Conservation (phyloP, 2,113 vertebrate species). For the Sinocyclocheilus rhinocerous region DNA sequence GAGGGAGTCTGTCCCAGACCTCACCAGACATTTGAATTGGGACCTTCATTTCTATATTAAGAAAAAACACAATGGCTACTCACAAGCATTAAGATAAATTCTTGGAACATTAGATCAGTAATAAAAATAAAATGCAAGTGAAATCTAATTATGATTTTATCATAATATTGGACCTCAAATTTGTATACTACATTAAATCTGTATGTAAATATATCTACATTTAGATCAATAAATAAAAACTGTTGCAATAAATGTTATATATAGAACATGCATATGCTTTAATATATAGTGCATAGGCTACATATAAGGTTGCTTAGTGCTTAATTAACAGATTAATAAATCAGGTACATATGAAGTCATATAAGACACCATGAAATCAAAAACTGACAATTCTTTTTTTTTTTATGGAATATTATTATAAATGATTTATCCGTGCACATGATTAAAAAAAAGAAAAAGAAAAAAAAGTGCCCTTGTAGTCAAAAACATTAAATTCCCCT, state of each 20-base stretch:
- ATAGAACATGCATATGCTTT: background rate
- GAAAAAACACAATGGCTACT: conserved; percentile 29
- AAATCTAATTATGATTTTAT: background rate
- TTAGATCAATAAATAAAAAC: background rate
- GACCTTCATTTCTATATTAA: conserved; percentile 53
- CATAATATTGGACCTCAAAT: background rate
- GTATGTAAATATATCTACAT: background rate
- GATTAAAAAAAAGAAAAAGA: background rate
- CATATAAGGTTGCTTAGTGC: background rate
- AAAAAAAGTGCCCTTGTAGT: background rate
- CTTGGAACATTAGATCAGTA: background rate
- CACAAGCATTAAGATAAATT: background rate
- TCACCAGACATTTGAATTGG: conserved; percentile 30
- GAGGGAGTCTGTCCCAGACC: conserved; percentile 1
- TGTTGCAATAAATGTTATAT: background rate
- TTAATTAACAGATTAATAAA: background rate
- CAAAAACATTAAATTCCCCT: background rate
- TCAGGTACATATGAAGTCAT: background rate
- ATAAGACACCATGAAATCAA: background rate
- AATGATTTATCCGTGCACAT: too few species aligned
- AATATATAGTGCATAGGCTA: background rate
- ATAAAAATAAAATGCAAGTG: background rate
- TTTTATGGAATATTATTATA: too few species aligned
- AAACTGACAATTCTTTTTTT: too few species aligned
- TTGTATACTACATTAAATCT: background rate